Evolutionary conservation across 53 echinoderm and acorn worm species (phyloP), one percentile per base, ranked within the genome.

Genomic region (Patiria pectinifera): DNA sequence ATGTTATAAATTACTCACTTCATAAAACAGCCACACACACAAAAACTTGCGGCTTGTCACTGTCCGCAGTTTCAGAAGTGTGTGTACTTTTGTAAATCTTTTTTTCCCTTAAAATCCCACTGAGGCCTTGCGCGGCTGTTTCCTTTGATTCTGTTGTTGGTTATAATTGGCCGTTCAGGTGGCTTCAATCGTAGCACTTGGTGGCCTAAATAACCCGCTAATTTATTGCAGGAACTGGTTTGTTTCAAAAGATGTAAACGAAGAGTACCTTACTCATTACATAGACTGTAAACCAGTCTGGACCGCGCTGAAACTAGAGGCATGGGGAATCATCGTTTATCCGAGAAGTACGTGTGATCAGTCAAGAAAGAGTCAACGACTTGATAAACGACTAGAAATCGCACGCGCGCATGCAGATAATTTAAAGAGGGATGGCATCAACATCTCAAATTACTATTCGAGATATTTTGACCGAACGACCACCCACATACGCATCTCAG

Each of bases 111-210:
- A 6, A 18, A 66, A 13, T 16, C 19, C 66, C 66, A 16, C 3
- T 66, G 74, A 74, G 74, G 6, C 74, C 11, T 6, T 74, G 35
- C 35, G 35, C 85, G 66, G 85, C 69, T 19, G 66, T 85, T 21
- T 44, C 75, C 86, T 86, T 86, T 86, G 86, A 86, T 74, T 62
- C 12, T 66, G 15, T 66, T 66, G 15, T 66, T 66, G 66, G 66
- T 66, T 53, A 48, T 86, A 86, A 86, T 86, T 86, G 86, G 74
- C 75, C 23, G 72, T 26, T 86, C 86, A 86, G 86, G 86, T 86
- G 86, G 86, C 48, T 86, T 86, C 86, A 86, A 86, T 86, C 75
- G 48, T 16, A 46, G 48, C 22, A 47, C 24, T 75, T 75, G 85
- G 71, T 71, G 86, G 86, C 86, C 86, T 75, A 86, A 48, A 86